Percentiles rank a stretch among this genome's conserved stretches.
Conservation (phyloP, 2,113 vertebrate species). For the Oreamnos americanus region DNA sequence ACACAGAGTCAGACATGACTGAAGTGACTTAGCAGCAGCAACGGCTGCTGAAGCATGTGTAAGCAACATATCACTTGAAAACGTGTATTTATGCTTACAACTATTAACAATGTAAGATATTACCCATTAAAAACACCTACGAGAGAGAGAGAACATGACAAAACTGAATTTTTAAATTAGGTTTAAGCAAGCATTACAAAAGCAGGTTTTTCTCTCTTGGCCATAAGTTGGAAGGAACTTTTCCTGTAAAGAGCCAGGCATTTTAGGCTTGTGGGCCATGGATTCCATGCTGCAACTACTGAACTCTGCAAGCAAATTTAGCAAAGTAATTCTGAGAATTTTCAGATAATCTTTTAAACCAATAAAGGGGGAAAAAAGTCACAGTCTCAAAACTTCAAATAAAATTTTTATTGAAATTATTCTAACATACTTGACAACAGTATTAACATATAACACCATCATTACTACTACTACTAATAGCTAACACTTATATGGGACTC, state of each 20-base stretch:
- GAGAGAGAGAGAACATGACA: not conserved
- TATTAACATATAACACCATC: not conserved
- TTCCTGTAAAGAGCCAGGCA: not conserved
- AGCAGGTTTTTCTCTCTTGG: not conserved
- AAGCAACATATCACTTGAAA: not conserved
- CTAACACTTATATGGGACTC: not conserved
- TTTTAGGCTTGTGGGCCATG: not conserved
- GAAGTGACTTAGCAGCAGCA: not conserved
- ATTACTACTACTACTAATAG: not conserved
- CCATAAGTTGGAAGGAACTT: not conserved
- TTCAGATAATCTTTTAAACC: constrained; percentile 19
- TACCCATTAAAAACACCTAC: not conserved
- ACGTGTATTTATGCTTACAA: not conserved
- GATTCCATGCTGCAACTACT: not conserved
- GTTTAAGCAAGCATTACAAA: constrained; percentile 16
- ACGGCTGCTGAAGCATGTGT: not conserved
- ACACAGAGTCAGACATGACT: too few species aligned
- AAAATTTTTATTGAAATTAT: constrained; percentile 46
- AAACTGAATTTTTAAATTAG: not conserved
- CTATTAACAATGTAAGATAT: not conserved
- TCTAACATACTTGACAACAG: not conserved
- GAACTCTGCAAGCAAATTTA: not conserved
- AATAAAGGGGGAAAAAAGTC: constrained; percentile 32
- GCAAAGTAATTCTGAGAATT: not conserved
- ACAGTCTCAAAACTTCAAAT: constrained; percentile 32